Percentiles rank a stretch among this genome's conserved stretches.
phyloP scores from a whole-genome alignment of 2,797 vertebrate genomes.

The Hypotaenidia okinawae region DNA sequence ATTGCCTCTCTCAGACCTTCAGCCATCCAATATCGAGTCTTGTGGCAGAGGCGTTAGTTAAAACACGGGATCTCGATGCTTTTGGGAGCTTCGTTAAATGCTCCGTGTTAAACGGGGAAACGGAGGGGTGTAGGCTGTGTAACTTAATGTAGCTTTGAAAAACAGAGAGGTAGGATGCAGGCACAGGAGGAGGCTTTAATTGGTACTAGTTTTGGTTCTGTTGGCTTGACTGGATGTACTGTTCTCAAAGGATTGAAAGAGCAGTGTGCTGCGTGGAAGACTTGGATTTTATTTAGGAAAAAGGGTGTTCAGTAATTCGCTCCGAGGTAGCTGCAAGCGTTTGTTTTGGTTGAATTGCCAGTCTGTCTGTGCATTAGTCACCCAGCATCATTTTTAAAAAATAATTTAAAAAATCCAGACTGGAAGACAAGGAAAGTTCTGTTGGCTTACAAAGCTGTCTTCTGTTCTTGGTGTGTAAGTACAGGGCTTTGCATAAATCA shows the following conservation, averaged over 20 bases:
- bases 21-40: neutral
- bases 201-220: neutral
- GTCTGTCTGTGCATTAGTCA: slow-evolving; percentile 50
- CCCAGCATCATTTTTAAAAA: neutral
- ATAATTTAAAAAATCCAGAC: neutral
- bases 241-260: neutral
- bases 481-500: neutral
- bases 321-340: neutral
- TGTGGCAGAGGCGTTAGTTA: neutral
- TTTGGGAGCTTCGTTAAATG: neutral
- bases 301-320: neutral
- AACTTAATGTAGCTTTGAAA: neutral
- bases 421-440: slow-evolving; percentile 38
- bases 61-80: accelerated
- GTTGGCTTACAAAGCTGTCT: slow-evolving; percentile 45
- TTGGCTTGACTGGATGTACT: neutral
- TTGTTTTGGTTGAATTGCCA: slow-evolving; percentile 54
- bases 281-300: slow-evolving; percentile 10
- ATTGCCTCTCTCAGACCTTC: neutral
- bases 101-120: neutral
- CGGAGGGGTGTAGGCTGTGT: accelerated
- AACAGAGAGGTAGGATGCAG: neutral
- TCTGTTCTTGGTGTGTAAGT: slow-evolving; percentile 33
- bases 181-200: neutral
- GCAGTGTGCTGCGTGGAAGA: neutral